Conservation (phyloP, 2,888 invertebrate genomes). For the Baccha elongata region DNA sequence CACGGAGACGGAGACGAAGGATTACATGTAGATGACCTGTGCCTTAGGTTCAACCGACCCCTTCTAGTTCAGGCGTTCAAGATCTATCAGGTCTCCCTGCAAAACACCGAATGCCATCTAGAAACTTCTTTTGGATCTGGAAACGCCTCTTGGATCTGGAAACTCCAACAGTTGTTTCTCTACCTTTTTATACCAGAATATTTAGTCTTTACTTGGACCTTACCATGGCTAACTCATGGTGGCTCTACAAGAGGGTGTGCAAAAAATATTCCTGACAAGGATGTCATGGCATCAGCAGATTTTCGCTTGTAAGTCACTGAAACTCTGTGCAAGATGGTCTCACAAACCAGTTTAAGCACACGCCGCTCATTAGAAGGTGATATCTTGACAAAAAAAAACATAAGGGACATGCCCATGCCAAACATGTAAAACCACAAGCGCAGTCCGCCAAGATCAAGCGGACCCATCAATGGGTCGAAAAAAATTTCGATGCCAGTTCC, state of each 20-base stretch:
- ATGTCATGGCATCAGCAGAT: constrained; percentile 12
- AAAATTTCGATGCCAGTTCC: constrained; percentile 52
- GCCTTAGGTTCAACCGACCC: too few relatives aligned
- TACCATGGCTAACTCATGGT: constrained; percentile 5
- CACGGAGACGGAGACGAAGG: too few relatives aligned
- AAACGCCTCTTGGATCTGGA: too few relatives aligned
- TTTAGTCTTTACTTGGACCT: constrained; percentile 17
- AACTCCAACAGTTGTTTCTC: too few relatives aligned
- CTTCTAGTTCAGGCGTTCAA: too few relatives aligned
- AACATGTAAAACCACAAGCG: constrained; percentile 51
- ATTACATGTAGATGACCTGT: too few relatives aligned
- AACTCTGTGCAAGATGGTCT: constrained; percentile 7
- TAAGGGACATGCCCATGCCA: constrained; percentile 50
- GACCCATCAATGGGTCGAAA: constrained; percentile 45
- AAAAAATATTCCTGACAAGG: neutral
- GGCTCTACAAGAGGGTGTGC: constrained; percentile 2
- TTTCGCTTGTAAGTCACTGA: neutral
- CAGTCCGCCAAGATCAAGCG: constrained; percentile 50
- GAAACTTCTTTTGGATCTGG: too few relatives aligned
- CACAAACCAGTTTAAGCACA: neutral
- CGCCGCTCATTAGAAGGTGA: neutral
- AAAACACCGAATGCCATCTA: too few relatives aligned
- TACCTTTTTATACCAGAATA: too few relatives aligned
- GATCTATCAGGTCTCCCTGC: too few relatives aligned
- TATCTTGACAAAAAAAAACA: constrained; percentile 34